Conservation (phyloP, 2,888 invertebrate genomes). For the Morpho deidamia region DNA sequence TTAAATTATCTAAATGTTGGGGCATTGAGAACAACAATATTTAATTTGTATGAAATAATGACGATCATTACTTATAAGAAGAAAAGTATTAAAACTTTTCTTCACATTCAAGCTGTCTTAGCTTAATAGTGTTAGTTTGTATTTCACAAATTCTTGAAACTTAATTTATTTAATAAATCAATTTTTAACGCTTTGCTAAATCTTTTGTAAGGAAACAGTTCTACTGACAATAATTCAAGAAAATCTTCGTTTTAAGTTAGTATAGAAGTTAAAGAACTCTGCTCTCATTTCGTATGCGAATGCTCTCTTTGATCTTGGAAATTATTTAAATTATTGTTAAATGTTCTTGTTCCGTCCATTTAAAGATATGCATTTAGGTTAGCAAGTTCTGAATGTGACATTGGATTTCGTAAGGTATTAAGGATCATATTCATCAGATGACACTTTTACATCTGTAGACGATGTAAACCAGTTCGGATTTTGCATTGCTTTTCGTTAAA, state of each 20-base stretch:
- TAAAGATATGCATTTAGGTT: constrained; percentile 2
- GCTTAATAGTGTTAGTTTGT: too few species aligned
- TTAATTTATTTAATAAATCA: not conserved
- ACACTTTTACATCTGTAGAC: too few species aligned
- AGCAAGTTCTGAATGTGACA: constrained; percentile 5
- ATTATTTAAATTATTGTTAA: constrained; percentile 2
- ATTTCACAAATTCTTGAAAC: too few species aligned
- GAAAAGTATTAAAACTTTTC: too few species aligned
- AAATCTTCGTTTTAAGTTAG: not conserved
- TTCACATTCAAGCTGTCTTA: too few species aligned
- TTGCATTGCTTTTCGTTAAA: too few species aligned
- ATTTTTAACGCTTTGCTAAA: constrained; percentile 2
- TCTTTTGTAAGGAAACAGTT: constrained; percentile 11
- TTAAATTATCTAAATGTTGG: too few species aligned
- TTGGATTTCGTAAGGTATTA: constrained; percentile 3
- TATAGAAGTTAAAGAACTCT: not conserved
- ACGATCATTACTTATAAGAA: too few species aligned
- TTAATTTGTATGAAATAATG: too few species aligned
- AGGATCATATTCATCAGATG: not conserved
- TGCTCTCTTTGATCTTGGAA: constrained; percentile 22
- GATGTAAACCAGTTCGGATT: too few species aligned
- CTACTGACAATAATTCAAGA: not conserved
- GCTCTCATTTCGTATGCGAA: constrained; percentile 10
- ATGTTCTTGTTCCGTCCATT: constrained; percentile 9
- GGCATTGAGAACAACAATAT: too few species aligned